A percentile compares a stretch with the other conserved stretches of the same genome.
Conservation (phyloP, 2,888 invertebrate genomes). For the Pharmacophagus antenor region DNA sequence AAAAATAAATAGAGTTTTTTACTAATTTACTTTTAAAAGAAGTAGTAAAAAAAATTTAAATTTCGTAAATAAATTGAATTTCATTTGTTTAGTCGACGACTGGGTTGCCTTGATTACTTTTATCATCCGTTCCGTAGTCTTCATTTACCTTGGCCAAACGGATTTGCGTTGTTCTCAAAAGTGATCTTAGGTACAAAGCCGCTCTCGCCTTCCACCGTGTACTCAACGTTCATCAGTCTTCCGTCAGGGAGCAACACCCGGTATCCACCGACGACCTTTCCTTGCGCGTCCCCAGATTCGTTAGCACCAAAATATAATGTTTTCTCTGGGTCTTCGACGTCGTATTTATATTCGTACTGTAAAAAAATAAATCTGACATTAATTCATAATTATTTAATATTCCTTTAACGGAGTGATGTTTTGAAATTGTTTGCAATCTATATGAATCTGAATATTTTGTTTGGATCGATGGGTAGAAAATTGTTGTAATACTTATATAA, state of each 20-base stretch:
- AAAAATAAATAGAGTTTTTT: conserved; percentile 11
- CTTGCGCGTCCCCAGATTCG: conserved; percentile 83
- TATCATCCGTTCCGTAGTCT: conserved; percentile 25
- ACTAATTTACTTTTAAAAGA: not conserved
- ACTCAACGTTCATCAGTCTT: conserved; percentile 86
- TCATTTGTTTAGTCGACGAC: not conserved
- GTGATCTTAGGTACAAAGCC: conserved; percentile 87
- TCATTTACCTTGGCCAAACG: conserved; percentile 68
- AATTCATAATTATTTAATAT: not conserved
- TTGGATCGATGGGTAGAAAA: not conserved
- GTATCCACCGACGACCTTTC: conserved; percentile 84
- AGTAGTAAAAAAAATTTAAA: not conserved
- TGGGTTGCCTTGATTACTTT: not conserved
- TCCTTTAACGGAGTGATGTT: too few species aligned
- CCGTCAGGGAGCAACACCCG: conserved; percentile 86
- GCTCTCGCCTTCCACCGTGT: conserved; percentile 85
- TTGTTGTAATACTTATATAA: not conserved
- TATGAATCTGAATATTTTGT: not conserved
- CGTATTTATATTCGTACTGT: conserved; percentile 87
- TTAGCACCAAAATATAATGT: conserved; percentile 85
- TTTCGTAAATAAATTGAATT: too few species aligned
- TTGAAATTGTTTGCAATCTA: too few species aligned
- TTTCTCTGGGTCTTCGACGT: conserved; percentile 86
- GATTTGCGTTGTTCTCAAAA: conserved; percentile 83
- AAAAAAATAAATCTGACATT: conserved; percentile 35